phyloP scores from a whole-genome alignment of 2,113 vertebrate genomes.

The Heteronetta atricapilla region DNA sequence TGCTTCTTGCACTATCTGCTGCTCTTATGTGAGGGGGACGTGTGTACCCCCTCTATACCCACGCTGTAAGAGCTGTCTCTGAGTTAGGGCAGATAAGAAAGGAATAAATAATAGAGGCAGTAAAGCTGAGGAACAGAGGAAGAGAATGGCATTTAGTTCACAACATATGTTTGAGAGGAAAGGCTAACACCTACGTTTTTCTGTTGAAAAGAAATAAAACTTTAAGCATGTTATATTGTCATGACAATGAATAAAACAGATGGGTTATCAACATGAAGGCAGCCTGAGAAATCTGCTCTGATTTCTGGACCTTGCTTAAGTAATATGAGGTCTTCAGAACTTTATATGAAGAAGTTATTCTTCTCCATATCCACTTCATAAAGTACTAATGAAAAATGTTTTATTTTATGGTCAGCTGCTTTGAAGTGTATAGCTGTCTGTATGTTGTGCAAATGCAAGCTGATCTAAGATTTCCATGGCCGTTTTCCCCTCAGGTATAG shows the following conservation, averaged over 20 bases:
- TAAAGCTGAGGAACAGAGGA: not conserved
- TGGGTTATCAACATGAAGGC: not conserved
- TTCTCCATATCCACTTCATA: not conserved
- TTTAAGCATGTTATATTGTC: not conserved
- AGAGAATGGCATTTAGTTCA: not conserved
- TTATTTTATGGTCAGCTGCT: not conserved
- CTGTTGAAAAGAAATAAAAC: not conserved
- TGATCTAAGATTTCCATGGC: not conserved
- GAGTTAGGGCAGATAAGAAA: not conserved
- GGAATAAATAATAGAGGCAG: not conserved
- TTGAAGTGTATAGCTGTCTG: not conserved
- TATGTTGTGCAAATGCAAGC: not conserved
- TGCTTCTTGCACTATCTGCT: not conserved
- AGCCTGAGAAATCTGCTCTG: not conserved
- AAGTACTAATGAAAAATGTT: not conserved
- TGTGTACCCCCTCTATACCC: not conserved
- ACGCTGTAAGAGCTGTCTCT: not conserved
- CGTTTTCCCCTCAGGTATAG: conserved; percentile 79
- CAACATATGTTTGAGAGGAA: not conserved
- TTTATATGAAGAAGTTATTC: not conserved
- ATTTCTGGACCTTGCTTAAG: not conserved
- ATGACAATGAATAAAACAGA: not conserved
- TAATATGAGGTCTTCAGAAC: not conserved
- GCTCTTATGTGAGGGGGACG: not conserved
- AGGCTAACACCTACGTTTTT: not conserved